Percentiles rank a stretch among this genome's conserved stretches.
phyloP scores from a whole-genome alignment of 2,888 invertebrate species.

The Noctua fimbriata region DNA sequence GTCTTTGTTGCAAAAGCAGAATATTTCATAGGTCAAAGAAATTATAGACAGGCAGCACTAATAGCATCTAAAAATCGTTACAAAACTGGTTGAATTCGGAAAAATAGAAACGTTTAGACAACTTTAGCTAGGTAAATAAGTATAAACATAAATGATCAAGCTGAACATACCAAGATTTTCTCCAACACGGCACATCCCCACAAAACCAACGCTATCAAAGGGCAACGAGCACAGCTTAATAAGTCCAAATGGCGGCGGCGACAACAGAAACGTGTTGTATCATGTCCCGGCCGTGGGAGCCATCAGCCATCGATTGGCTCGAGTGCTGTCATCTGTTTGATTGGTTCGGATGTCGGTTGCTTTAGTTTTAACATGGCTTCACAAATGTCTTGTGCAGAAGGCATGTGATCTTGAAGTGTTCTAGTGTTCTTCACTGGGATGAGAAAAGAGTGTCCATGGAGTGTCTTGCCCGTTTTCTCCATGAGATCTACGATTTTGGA shows the following conservation, averaged over 20 bases:
- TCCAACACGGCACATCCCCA: conserved; percentile 72
- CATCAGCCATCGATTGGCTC: conserved; percentile 84
- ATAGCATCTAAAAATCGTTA: background rate
- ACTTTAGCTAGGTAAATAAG: background rate
- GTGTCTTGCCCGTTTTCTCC: too few relatives aligned
- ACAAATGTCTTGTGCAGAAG: background rate
- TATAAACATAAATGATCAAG: background rate
- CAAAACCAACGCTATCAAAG: conserved; percentile 68
- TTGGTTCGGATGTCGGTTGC: conserved; percentile 44
- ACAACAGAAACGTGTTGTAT: conserved; percentile 80
- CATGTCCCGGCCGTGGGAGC: conserved; percentile 81
- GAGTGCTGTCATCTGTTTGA: conserved; percentile 82
- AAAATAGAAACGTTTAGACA: background rate
- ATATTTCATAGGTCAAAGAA: background rate
- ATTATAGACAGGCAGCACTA: background rate
- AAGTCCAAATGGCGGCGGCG: conserved; percentile 86
- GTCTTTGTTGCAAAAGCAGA: background rate
- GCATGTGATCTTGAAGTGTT: background rate
- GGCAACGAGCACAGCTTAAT: conserved; percentile 83
- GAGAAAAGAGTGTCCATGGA: background rate
- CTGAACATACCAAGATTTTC: background rate
- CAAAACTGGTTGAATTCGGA: background rate
- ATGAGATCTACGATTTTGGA: too few relatives aligned
- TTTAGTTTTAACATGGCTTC: conserved; percentile 40
- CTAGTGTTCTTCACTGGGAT: background rate